Percentiles rank a stretch among this genome's conserved stretches.
phyloP scores from a whole-genome alignment of 2,113 vertebrate genomes.

The Semicossyphus pulcher region DNA sequence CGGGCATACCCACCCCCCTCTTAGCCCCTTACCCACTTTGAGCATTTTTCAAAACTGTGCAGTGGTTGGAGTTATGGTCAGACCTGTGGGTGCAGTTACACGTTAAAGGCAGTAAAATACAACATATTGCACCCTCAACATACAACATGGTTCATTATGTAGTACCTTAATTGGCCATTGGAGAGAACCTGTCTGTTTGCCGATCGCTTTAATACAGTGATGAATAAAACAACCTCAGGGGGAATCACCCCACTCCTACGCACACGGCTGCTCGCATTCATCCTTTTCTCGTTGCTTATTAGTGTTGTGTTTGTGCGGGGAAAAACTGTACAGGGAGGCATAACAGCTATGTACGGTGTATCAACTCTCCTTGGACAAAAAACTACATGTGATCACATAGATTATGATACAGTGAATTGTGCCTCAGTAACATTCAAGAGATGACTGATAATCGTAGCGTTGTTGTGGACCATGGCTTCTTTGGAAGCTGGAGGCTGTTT shows the following conservation, averaged over 20 bases:
- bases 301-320: constrained; percentile 7
- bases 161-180: constrained; percentile 50
- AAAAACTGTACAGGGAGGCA: background rate
- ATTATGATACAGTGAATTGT: background rate
- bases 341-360: too few species aligned
- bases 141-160: constrained; percentile 33
- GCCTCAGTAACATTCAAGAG: background rate
- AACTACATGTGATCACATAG: background rate
- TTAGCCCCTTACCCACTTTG: too few species aligned
- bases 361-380: background rate
- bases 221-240: constrained; percentile 24
- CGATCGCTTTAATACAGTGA: constrained; percentile 35
- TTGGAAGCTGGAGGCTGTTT: too few species aligned
- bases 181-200: constrained; percentile 26
- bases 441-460: background rate
- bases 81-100: too few species aligned
- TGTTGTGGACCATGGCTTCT: too few species aligned
- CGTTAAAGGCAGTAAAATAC: too few species aligned
- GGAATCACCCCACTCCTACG: constrained; percentile 10
- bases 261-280: constrained; percentile 26
- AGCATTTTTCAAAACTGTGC: too few species aligned
- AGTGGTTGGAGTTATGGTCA: too few species aligned
- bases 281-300: constrained; percentile 39
- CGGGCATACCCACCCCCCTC: too few species aligned
- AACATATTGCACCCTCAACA: too few species aligned